Base-by-base conservation (phyloP, 2,888 invertebrate species). In the Caenorhabditis angaria region DNA sequence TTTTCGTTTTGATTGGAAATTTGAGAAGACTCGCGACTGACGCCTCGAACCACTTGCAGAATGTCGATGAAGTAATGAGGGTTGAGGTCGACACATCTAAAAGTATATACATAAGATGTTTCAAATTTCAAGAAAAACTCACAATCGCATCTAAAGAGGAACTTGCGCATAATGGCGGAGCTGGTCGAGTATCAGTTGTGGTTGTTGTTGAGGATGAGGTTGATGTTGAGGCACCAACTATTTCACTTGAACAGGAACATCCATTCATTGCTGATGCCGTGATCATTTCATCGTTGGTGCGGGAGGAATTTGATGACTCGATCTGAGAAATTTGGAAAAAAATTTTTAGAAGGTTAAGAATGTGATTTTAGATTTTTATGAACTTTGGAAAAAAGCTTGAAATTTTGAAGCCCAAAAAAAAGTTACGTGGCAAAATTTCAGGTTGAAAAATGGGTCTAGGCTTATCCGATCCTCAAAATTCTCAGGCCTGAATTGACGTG, bases 61-160 rank as follows among this genome's bases (percentile, higher is more conserved):
- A 32, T 78, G 76, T n/a, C 78, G 69, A 28, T 73, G 69, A n/a
- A 67, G 55, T 22, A 61, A 51, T 18, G 66, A 68, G 10, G 78
- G 76, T 53, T 76, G 76, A 35, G 76, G 74, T 8, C 78, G 76
- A 48, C 66, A 70, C 63, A 78, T 75, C 71, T 71, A 58, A 28
- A 62, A 32, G 29, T 18, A 29, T 6, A 57, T 4, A 3, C 5
- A 10, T 5, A 50, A 6, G n/a, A 50, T 12, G 50, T 20, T 50
- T n/a, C 22, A 50, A 50, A 50, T n/a, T n/a, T 20, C 6, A 50
- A 10, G n/a, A 55, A 2, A 24, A 20, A 20, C 61, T 63, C 35
- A 72, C 68, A 47, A 78, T 78, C 1, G 78, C 76, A 53, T 78
- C 78, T 4, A 78, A 56, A 6, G 76, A 76, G 27, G 78, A 76